Evolutionary conservation across 2,113 vertebrate genomes (phyloP).

Genomic region (Panthera tigris): DNA sequence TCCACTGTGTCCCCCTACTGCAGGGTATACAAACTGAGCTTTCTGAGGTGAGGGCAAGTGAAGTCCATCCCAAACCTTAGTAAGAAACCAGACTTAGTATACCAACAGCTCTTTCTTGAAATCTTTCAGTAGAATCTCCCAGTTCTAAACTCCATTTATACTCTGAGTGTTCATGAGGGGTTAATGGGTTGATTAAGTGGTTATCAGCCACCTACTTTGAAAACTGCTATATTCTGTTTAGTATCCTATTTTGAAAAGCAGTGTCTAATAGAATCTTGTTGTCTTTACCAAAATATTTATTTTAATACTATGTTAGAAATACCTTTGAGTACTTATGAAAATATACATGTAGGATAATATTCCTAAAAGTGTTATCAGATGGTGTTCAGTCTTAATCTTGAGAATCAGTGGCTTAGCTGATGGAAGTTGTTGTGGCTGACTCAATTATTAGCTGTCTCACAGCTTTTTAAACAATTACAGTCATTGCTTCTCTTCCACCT

Average conservation of each 20-base stretch:
- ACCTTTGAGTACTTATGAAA: background rate
- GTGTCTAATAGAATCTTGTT: background rate
- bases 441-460: background rate
- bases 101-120: background rate
- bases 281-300: background rate
- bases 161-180: background rate
- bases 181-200: background rate
- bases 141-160: background rate
- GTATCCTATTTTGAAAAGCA: background rate
- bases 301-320: background rate
- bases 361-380: background rate
- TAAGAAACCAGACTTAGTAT: background rate
- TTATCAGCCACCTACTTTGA: background rate
- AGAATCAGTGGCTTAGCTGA: background rate
- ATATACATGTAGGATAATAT: background rate
- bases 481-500: background rate
- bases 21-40: background rate
- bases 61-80: background rate
- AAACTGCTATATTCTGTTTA: background rate
- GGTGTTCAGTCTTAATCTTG: background rate
- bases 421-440: background rate
- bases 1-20: background rate
- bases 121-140: background rate
- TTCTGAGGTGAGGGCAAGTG: background rate
- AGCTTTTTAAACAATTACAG: background rate